These are phyloP conservation scores for Lepidonotus clava DNA, from an alignment of 2,888 invertebrate species.

Conservation along the genomic window DNA sequence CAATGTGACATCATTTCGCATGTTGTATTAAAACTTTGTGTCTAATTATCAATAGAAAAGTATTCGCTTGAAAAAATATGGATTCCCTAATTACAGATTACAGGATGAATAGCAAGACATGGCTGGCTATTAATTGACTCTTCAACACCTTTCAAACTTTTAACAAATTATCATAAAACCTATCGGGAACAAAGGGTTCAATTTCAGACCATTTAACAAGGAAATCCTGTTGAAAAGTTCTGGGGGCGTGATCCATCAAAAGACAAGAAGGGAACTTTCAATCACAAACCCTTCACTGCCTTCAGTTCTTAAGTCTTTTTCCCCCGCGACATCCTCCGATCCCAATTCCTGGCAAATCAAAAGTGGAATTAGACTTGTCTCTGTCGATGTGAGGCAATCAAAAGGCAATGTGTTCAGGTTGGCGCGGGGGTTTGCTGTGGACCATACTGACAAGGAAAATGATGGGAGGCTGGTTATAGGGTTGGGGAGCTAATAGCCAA, in stretches of 20 bases:
- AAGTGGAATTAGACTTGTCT: constrained; percentile 28
- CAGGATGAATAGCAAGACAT: too few species aligned
- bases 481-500: not conserved
- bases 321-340: not conserved
- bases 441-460: not conserved
- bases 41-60: too few species aligned
- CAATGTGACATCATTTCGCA: too few species aligned
- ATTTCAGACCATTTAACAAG: not conserved
- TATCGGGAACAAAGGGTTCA: not conserved
- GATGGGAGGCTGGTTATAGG: not conserved
- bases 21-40: too few species aligned
- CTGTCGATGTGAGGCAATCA: not conserved
- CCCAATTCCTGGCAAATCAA: constrained; percentile 9
- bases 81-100: too few species aligned
- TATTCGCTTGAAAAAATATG: too few species aligned
- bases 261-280: not conserved
- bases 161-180: too few species aligned
- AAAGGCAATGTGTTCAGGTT: not conserved
- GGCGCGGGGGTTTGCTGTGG: not conserved
- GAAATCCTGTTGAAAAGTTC: not conserved
- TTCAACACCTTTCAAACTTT: too few species aligned
- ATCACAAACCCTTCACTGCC: not conserved
- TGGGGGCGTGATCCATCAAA: not conserved
- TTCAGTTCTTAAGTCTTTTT: not conserved
- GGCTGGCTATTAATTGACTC: too few species aligned